Percentiles rank a stretch among this genome's conserved stretches.
phyloP scores from a whole-genome alignment of 2,113 vertebrate species.

The Epinephelus cyanopodus region DNA sequence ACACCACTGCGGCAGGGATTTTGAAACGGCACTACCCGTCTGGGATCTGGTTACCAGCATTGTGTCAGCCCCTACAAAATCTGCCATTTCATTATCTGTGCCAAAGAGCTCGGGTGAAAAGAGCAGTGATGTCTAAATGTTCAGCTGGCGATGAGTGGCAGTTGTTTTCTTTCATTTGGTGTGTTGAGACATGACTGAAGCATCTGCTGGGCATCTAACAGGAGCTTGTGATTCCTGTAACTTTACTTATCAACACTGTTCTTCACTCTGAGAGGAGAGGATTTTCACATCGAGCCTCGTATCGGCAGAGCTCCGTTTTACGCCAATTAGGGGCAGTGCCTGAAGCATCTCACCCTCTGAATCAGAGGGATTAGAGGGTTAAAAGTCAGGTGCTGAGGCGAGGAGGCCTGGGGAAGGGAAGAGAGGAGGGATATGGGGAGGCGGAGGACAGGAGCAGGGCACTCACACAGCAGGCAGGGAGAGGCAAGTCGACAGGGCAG shows the following conservation, averaged over 20 bases:
- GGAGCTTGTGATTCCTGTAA: not conserved
- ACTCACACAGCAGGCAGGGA: constrained; percentile 55
- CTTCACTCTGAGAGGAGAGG: not conserved
- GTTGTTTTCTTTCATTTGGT: constrained; percentile 10
- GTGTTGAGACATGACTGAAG: constrained; percentile 25
- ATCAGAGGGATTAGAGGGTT: constrained; percentile 80
- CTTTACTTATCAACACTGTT: not conserved
- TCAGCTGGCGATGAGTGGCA: constrained; percentile 20
- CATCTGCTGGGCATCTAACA: not conserved
- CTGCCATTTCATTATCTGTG: constrained; percentile 67
- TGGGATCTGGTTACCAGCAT: constrained; percentile 21
- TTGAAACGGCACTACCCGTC: constrained; percentile 31
- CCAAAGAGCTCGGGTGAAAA: constrained; percentile 54
- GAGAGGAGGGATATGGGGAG: constrained; percentile 21
- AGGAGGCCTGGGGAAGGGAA: constrained; percentile 64
- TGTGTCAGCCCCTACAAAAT: constrained; percentile 57
- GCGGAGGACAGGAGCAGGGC: constrained; percentile 41
- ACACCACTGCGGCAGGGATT: constrained; percentile 36
- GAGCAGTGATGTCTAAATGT: constrained; percentile 53
- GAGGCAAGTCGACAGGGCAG: constrained; percentile 61
- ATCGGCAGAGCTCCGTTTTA: constrained; percentile 37
- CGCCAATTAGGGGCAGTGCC: constrained; percentile 67
- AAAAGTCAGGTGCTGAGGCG: constrained; percentile 80
- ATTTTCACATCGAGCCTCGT: constrained; percentile 9
- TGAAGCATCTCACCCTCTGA: constrained; percentile 38